Evolutionary conservation across 2,888 invertebrate genomes (phyloP).

Genomic region (Colletes collaris): DNA sequence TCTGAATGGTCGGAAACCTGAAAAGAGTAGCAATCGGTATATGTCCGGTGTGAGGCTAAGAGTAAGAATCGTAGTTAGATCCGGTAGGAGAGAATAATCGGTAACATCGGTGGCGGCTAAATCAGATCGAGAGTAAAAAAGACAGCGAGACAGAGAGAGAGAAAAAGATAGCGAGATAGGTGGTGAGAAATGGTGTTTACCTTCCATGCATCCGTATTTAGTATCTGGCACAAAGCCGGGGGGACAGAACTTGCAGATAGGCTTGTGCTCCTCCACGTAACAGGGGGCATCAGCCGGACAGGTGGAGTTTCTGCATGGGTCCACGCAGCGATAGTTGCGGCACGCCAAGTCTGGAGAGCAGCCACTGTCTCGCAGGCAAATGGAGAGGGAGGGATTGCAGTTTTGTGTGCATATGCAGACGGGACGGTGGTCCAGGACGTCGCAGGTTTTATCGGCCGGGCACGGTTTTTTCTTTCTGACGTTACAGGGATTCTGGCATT

Average conservation of each 20-base stretch:
- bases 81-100: conserved; percentile 9
- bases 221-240: conserved; percentile 96
- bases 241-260: conserved; percentile 98
- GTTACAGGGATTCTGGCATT: conserved; percentile 94
- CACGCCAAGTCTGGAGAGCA: conserved; percentile 94
- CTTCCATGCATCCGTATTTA: conserved; percentile 97
- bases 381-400: conserved; percentile 93
- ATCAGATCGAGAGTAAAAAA: conserved; percentile 16
- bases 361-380: conserved; percentile 94
- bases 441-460: conserved; percentile 92
- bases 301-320: conserved; percentile 93
- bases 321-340: conserved; percentile 94
- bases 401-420: conserved; percentile 94
- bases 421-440: conserved; percentile 93
- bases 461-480: conserved; percentile 85
- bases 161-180: conserved; percentile 56
- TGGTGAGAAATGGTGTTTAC: conserved; percentile 87
- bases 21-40: conserved; percentile 65
- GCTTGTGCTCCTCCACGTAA: conserved; percentile 96
- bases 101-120: neutral
- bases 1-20: conserved; percentile 60
- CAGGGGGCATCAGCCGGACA: conserved; percentile 94
- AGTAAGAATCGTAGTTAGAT: conserved; percentile 31
- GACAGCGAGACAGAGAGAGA: conserved; percentile 31
- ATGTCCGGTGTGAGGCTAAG: conserved; percentile 62